Evolutionary conservation across 1,140 invertebrate genomes (phyloP), one percentile per base, ranked within the genome.

Genomic region (Brachionus manjavacas): DNA sequence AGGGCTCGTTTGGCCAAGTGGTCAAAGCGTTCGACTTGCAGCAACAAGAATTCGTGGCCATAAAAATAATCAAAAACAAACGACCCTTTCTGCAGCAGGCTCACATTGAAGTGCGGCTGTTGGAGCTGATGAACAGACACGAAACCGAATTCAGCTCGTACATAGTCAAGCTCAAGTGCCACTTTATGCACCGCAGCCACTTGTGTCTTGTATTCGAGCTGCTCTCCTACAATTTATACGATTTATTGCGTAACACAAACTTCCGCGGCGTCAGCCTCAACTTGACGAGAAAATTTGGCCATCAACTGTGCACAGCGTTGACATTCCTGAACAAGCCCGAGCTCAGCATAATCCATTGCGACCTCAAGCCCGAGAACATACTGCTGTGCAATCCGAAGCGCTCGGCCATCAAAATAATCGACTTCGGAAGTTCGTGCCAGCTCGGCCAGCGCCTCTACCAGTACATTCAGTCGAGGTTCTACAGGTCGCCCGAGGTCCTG

Each of bases 51-150:
- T 94, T 97, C 90, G 97, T 99, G 88, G 98, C 98, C 87, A 97
- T 99, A 90, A 99, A 99, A 92, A 99, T 99, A 89, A 99, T 99
- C 91, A 99, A 99, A 91, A 99, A 99, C 92, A 99, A 99, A 91
- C 99, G 99, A 92, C 96, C 97, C 88, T 99, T 99, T 92, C 93
- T 98, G 88, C 98, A 99, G 91, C 97, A 99, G 92, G 98, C 98
- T 89, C 96, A 99, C 92, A 99, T 99, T 91, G 98, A 99, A 93
- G 97, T 99, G 87, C 96, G 96, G 91, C 93, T 99, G 89, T 92
- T 99, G 88, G 96, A 99, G 92, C 95, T 99, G 93, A 99, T 99
- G 96, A 99, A 99, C 92, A 94, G 94, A 91, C 96, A 97, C 87
- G 68, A 76, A 14, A 84, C 31, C 20, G 96, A 99, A 91, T 96